Conservation (phyloP, 2,888 invertebrate species). For the Tubulanus polymorphus region DNA sequence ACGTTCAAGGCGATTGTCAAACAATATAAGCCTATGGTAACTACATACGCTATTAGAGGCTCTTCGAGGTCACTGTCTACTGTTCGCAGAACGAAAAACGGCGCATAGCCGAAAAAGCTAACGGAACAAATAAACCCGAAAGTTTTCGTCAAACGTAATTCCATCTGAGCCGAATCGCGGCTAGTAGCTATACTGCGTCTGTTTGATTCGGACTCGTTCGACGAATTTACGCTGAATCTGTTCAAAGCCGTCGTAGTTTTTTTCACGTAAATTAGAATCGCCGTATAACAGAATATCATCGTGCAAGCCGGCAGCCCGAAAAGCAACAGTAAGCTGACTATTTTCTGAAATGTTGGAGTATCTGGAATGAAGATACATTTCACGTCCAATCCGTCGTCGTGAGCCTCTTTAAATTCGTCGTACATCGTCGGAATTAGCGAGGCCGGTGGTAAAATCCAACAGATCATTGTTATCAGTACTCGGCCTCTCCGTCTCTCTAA, state of each 20-base stretch:
- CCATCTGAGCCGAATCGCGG: neutral
- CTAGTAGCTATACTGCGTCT: too few species aligned
- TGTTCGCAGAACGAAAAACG: neutral
- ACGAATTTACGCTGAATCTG: neutral
- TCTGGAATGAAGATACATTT: slow-evolving; percentile 1
- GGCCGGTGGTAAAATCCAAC: slow-evolving; percentile 1
- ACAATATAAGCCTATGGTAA: neutral
- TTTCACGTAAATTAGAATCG: neutral
- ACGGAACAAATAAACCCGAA: neutral
- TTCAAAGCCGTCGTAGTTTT: neutral
- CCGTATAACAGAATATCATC: neutral
- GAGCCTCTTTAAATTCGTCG: neutral
- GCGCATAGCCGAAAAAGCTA: neutral
- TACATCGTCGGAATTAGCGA: slow-evolving; percentile 2
- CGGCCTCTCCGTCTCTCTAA: neutral
- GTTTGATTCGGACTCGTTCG: too few species aligned
- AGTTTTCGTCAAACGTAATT: neutral
- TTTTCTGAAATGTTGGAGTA: neutral
- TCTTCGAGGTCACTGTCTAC: neutral
- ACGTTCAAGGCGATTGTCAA: neutral
- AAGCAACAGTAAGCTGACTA: slow-evolving; percentile 2
- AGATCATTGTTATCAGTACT: neutral
- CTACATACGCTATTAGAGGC: neutral
- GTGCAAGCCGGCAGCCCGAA: neutral
- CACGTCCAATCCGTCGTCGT: neutral